Percentiles rank a stretch among this genome's conserved stretches.
These are phyloP conservation scores for Trissolcus brochymenae DNA, from an alignment of 2,888 invertebrate species.

Conservation along the genomic window DNA sequence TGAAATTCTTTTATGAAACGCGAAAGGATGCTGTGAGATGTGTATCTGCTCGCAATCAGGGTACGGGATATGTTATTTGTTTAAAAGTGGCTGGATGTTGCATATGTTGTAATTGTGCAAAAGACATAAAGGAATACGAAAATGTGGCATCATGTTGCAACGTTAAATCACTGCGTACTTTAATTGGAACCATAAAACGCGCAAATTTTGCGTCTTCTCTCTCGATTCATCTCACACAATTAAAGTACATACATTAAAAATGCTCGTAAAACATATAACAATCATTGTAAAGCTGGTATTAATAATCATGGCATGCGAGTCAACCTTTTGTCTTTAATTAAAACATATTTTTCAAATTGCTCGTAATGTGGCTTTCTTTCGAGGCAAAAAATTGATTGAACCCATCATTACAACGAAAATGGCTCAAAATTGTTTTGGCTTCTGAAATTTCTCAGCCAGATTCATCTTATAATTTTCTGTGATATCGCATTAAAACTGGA, in stretches of 20 bases:
- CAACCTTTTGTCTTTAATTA: conserved; percentile 53
- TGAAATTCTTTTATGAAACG: conserved; percentile 34
- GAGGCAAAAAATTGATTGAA: conserved; percentile 45
- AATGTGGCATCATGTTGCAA: conserved; percentile 44
- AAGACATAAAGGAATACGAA: conserved; percentile 44
- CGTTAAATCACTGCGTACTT: conserved; percentile 55
- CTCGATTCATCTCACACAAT: conserved; percentile 52
- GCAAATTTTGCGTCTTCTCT: conserved; percentile 48
- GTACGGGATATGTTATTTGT: conserved; percentile 32
- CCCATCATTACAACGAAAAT: conserved; percentile 30
- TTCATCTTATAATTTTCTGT: background rate
- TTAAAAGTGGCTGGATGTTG: conserved; percentile 32
- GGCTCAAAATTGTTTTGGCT: conserved; percentile 39
- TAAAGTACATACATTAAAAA: conserved; percentile 53
- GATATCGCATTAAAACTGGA: background rate
- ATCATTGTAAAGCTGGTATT: conserved; percentile 50
- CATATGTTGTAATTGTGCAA: conserved; percentile 39
- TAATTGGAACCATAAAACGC: conserved; percentile 57
- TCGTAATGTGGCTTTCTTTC: conserved; percentile 33
- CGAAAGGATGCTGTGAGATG: conserved; percentile 22
- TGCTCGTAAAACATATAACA: conserved; percentile 53
- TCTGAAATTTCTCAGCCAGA: conserved; percentile 25
- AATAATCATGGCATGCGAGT: conserved; percentile 42
- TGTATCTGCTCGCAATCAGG: conserved; percentile 44
- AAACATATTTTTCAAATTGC: conserved; percentile 51